A percentile compares a stretch with the other conserved stretches of the same genome.
phyloP scores from a whole-genome alignment of 2,113 vertebrate species.

The Apus apus region DNA sequence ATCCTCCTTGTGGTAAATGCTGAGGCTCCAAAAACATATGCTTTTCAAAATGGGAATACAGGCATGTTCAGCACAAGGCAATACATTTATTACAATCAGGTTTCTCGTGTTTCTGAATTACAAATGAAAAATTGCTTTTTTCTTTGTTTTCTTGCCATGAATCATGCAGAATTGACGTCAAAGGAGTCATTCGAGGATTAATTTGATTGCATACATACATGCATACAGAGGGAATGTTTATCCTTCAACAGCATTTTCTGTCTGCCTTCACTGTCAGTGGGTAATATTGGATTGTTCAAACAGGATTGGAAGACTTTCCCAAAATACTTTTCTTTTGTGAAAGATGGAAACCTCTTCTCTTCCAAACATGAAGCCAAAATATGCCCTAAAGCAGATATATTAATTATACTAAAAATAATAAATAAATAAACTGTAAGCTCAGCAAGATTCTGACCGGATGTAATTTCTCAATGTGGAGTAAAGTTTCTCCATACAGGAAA shows the following conservation, averaged over 20 bases:
- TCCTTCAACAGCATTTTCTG: neutral
- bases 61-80: neutral
- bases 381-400: neutral
- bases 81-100: neutral
- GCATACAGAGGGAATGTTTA: neutral
- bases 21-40: neutral
- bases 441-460: neutral
- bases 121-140: neutral
- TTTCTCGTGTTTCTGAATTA: conserved; percentile 12
- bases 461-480: neutral
- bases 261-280: neutral
- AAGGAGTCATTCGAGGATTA: neutral
- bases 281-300: neutral
- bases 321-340: neutral
- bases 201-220: conserved; percentile 4
- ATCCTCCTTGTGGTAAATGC: neutral
- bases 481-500: neutral
- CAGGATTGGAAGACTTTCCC: neutral
- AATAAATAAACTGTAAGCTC: neutral
- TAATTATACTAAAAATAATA: neutral
- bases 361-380: neutral
- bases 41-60: conserved; percentile 4
- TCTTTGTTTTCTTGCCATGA: neutral
- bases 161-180: neutral
- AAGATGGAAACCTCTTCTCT: neutral